These are phyloP conservation scores for Seriola aureovittata DNA, from an alignment of 2,113 vertebrate species.

Conservation along the genomic window DNA sequence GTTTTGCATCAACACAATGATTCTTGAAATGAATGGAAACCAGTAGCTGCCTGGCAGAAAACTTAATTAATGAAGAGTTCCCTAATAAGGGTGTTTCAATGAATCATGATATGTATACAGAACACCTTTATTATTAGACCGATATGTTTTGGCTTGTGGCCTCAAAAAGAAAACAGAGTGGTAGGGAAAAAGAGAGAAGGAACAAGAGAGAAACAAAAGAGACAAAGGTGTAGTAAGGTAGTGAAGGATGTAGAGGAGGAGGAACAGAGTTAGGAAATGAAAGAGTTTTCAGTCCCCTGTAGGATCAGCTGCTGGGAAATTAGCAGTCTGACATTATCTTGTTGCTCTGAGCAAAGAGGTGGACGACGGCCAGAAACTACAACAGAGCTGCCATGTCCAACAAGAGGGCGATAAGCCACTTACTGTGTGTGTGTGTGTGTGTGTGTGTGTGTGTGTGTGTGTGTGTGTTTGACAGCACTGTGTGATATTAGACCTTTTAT, in stretches of 20 bases:
- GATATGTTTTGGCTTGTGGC: too few relatives aligned
- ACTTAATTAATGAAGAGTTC: too few relatives aligned
- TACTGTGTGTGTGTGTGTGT: constrained; percentile 11
- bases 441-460: constrained; percentile 26
- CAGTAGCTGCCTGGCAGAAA: too few relatives aligned
- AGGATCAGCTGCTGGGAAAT: constrained; percentile 57
- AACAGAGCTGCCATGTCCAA: constrained; percentile 30
- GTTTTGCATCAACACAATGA: too few relatives aligned
- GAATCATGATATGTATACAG: too few relatives aligned
- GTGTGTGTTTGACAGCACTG: not conserved
- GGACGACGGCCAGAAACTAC: constrained; percentile 49
- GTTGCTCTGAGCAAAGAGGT: constrained; percentile 50
- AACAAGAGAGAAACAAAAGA: too few relatives aligned
- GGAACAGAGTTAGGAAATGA: not conserved
- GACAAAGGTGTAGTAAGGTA: not conserved
- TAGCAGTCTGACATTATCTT: constrained; percentile 66
- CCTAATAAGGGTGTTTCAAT: too few relatives aligned
- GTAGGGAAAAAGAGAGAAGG: too few relatives aligned
- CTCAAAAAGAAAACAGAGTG: too few relatives aligned
- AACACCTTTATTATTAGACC: too few relatives aligned
- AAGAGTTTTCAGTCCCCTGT: not conserved
- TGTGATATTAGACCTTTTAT: constrained; percentile 28
- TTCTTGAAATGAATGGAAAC: too few relatives aligned
- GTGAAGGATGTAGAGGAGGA: not conserved
- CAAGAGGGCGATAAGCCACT: constrained; percentile 28